Evolutionary conservation across 2,113 vertebrate genomes (phyloP), one percentile per base, ranked within the genome.

Genomic region (Mobula hypostoma): DNA sequence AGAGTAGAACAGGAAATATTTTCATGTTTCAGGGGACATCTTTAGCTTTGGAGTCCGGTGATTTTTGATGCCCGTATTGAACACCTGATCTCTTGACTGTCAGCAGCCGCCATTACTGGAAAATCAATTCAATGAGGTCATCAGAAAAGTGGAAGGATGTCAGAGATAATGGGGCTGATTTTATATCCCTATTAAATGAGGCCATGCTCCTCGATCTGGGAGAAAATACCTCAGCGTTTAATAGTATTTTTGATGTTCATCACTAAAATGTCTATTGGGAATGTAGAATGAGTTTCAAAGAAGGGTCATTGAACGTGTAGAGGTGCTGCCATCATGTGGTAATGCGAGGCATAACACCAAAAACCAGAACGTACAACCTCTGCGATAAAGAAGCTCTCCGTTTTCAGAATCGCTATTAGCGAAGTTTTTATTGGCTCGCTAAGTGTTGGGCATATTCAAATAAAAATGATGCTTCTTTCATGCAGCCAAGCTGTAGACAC

Each of bases 301-400:
- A 48, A 61, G 14, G 48, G 58, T 29, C 83, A 61, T 48, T 8
- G 9, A 58, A 61, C 24, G n/a, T 68, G 61, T 66, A 8, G n/a
- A 36, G n/a, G n/a, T 90, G 85, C 85, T 90, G 85, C 61, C 85
- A 90, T 68, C 85, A 7, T 66, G 85, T 90, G 85, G 85, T 90
- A 7, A 88, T 88, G 14, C 27, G 2, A 7, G 58, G 83, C 61
- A 63, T 63, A 58, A 17, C 85, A 90, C 12, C 5, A 17, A 9
- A 88, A 87, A 63, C 29, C 40, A 58, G 8, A 61, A 61, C 29
- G 9, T 11, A 3, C 56, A 63, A 15, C 27, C 27, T 32, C 66
- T 68, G 32, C 85, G 48, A 90, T 85, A 15, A 58, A 74, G 4
- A 7, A 85, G 48, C 3, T 29, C 82, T 21, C 5, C 32, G 7